Percentiles rank a stretch among this genome's conserved stretches.
Conservation (phyloP, 2,113 vertebrate species). For the Dendrocopos noguchii region DNA sequence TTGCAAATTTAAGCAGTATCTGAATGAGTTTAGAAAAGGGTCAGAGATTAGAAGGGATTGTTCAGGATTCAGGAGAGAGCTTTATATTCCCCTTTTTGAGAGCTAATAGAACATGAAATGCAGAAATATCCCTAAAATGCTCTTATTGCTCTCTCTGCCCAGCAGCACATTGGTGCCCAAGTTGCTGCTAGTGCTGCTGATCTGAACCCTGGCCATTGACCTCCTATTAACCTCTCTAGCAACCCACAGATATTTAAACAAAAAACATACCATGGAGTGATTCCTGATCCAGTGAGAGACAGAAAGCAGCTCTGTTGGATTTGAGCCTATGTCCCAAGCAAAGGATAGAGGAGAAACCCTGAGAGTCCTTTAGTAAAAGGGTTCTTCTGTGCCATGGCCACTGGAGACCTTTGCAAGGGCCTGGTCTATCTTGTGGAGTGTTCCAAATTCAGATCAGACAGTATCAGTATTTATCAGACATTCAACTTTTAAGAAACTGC, state of each 20-base stretch:
- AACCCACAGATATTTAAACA: background rate
- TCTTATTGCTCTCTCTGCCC: background rate
- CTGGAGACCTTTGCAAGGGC: background rate
- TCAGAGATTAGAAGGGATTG: background rate
- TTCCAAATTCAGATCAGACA: constrained; percentile 17
- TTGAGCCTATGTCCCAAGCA: background rate
- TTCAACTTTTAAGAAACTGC: constrained; percentile 47
- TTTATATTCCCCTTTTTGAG: background rate
- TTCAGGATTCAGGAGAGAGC: background rate
- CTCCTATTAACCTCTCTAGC: background rate
- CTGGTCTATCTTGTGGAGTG: background rate
- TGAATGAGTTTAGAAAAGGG: background rate
- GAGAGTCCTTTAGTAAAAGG: background rate
- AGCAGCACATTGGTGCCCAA: background rate
- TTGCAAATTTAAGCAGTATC: background rate
- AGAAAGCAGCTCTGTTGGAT: background rate
- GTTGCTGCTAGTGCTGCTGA: background rate
- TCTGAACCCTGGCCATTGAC: background rate
- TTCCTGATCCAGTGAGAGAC: background rate
- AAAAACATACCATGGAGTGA: background rate
- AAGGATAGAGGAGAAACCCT: background rate
- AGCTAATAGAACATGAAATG: background rate
- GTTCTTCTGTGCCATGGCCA: background rate
- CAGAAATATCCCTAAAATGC: background rate
- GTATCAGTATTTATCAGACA: constrained; percentile 7